These are phyloP conservation scores for Yoshiicerus persimilis DNA, from an alignment of 1,140 invertebrate species.

Conservation along the genomic window DNA sequence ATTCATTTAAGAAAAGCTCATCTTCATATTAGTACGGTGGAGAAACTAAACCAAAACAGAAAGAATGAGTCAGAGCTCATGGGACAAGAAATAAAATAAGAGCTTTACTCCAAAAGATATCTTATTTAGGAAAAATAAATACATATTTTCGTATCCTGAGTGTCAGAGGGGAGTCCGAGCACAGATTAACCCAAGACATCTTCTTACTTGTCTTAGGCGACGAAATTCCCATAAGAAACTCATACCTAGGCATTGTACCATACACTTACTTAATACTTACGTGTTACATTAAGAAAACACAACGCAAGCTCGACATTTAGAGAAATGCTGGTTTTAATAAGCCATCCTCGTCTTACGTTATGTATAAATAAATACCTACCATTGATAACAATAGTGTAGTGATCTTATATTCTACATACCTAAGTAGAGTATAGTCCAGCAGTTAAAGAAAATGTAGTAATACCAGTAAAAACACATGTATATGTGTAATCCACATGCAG, in stretches of 20 bases:
- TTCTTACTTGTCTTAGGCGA: constrained; percentile 28
- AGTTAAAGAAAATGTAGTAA: too few relatives aligned
- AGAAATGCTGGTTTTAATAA: too few relatives aligned
- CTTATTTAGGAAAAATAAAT: constrained; percentile 37
- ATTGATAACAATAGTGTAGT: background rate
- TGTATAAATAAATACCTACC: too few relatives aligned
- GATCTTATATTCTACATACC: background rate
- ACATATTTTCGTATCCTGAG: constrained; percentile 34
- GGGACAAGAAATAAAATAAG: background rate
- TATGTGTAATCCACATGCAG: background rate
- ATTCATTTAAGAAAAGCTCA: constrained; percentile 15
- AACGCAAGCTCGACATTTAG: too few relatives aligned
- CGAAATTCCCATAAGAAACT: constrained; percentile 24
- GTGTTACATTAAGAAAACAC: background rate
- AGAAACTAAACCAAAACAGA: background rate
- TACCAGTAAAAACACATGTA: too few relatives aligned
- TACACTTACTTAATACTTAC: background rate
- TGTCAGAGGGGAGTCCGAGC: constrained; percentile 25
- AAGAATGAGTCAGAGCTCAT: background rate
- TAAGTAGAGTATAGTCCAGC: background rate
- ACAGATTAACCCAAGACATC: background rate
- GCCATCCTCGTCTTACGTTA: too few relatives aligned
- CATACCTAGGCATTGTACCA: background rate
- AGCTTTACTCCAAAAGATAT: constrained; percentile 9
- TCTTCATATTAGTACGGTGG: too few relatives aligned